A percentile compares a stretch with the other conserved stretches of the same genome.
Conservation (phyloP, 2,113 vertebrate species). For the Meleagris gallopavo region DNA sequence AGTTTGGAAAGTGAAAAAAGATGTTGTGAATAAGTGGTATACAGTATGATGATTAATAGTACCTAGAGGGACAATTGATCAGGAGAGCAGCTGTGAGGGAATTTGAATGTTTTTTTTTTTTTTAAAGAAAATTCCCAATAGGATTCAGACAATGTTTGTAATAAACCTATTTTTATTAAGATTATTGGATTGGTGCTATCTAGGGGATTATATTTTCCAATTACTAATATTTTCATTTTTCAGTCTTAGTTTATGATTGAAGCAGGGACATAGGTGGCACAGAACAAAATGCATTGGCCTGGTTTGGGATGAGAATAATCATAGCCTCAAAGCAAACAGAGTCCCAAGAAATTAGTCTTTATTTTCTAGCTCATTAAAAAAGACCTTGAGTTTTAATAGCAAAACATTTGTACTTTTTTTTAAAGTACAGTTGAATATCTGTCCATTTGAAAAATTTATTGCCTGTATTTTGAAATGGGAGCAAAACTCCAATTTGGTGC, state of each 20-base stretch:
- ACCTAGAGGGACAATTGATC: slow-evolving; percentile 47
- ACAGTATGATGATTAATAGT: slow-evolving; percentile 31
- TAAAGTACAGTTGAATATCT: not conserved
- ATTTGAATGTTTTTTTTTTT: slow-evolving; percentile 28
- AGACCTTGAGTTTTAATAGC: slow-evolving; percentile 66
- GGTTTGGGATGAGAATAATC: slow-evolving; percentile 72
- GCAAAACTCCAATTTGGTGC: not conserved
- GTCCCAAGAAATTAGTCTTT: slow-evolving; percentile 72
- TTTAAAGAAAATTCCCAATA: slow-evolving; percentile 40
- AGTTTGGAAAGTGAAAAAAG: slow-evolving; percentile 13
- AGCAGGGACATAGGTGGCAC: slow-evolving; percentile 67
- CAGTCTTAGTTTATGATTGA: slow-evolving; percentile 71
- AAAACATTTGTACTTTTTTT: not conserved
- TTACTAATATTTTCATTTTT: slow-evolving; percentile 72
- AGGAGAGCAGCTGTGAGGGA: slow-evolving; percentile 55
- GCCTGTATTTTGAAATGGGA: not conserved
- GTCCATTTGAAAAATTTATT: not conserved
- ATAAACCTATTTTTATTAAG: slow-evolving; percentile 74
- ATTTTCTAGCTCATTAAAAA: slow-evolving; percentile 74
- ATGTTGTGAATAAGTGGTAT: not conserved
- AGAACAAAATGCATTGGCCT: slow-evolving; percentile 71
- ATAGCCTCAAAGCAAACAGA: slow-evolving; percentile 72
- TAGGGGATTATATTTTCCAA: slow-evolving; percentile 69
- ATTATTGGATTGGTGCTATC: slow-evolving; percentile 72
- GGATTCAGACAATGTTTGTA: slow-evolving; percentile 60